Conservation (phyloP, 2,797 vertebrate genomes). For the Pempheris klunzingeri region DNA sequence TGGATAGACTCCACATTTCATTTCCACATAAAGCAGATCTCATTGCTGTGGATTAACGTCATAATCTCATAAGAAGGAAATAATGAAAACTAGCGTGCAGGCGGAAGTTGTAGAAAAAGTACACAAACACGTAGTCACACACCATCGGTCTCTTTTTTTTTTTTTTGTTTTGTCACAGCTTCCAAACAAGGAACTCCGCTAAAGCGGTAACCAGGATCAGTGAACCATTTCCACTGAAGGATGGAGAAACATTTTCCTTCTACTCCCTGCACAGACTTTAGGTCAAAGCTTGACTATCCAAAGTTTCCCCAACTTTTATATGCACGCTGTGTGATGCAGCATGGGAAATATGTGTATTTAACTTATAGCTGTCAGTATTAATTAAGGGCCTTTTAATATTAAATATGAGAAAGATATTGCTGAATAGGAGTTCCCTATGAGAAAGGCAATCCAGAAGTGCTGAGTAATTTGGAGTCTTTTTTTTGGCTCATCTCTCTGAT, state of each 20-base stretch:
- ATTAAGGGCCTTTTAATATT: background rate
- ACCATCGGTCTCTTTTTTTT: background rate
- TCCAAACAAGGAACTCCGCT: constrained; percentile 5
- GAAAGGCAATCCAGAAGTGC: too few relatives aligned
- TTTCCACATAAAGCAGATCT: constrained; percentile 1
- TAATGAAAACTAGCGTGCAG: too few relatives aligned
- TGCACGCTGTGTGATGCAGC: background rate
- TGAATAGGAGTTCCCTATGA: background rate
- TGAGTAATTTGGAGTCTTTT: too few relatives aligned
- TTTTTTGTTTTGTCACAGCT: too few relatives aligned
- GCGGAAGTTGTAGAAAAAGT: background rate
- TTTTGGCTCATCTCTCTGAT: too few relatives aligned
- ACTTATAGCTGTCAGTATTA: background rate
- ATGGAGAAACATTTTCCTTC: background rate
- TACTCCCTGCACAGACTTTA: too few relatives aligned
- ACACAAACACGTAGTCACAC: background rate
- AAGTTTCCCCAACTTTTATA: background rate
- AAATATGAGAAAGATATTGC: background rate
- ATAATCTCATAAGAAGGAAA: too few relatives aligned
- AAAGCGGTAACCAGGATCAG: background rate
- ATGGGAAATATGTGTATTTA: background rate
- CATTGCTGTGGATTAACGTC: too few relatives aligned
- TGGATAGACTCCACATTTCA: constrained; percentile 7
- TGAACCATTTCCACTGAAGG: background rate
- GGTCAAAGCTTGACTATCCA: background rate